Evolutionary conservation across 2,888 invertebrate species (phyloP).

Genomic region (Leptinotarsa haldemani): DNA sequence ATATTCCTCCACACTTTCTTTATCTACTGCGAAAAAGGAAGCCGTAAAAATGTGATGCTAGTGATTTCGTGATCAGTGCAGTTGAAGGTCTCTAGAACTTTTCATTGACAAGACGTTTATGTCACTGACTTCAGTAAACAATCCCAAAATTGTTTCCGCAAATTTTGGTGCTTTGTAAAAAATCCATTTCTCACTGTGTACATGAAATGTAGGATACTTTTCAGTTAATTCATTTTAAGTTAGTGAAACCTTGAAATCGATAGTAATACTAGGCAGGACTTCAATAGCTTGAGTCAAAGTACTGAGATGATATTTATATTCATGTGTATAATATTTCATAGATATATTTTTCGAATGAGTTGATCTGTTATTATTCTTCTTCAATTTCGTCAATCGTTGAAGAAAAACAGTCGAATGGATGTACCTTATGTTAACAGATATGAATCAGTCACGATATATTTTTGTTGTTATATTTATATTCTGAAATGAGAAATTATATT

Average conservation of each 20-base stretch:
- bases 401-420: constrained; percentile 8
- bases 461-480: constrained; percentile 28
- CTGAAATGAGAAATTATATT: constrained; percentile 19
- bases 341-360: constrained; percentile 20
- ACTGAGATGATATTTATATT: constrained; percentile 44
- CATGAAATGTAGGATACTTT: neutral
- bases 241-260: neutral
- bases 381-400: neutral
- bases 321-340: constrained; percentile 27
- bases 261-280: constrained; percentile 1
- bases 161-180: neutral
- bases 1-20: too few species aligned
- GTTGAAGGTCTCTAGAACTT: too few species aligned
- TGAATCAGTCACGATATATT: constrained; percentile 22
- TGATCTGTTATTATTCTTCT: constrained; percentile 11
- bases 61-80: too few species aligned
- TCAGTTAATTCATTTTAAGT: neutral
- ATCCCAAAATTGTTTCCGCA: neutral
- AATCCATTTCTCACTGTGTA: neutral
- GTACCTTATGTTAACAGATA: constrained; percentile 25
- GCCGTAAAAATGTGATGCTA: too few species aligned
- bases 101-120: too few species aligned
- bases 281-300: constrained; percentile 39
- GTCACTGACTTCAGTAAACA: neutral
- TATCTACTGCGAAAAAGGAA: too few species aligned